Evolutionary conservation across 2,888 invertebrate species (phyloP).

Genomic region (Acanthopleura granulata): DNA sequence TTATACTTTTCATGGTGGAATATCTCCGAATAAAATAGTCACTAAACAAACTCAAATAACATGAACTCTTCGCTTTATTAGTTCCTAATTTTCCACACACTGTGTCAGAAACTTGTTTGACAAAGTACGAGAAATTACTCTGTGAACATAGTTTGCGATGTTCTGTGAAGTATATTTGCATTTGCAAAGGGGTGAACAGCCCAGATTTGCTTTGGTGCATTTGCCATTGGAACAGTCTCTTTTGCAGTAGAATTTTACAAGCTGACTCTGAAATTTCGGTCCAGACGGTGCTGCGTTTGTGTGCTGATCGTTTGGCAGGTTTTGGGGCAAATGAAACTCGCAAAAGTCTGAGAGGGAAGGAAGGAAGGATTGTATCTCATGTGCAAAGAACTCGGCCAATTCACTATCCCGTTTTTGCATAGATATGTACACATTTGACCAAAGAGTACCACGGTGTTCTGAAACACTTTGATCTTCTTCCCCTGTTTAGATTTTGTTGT

Average conservation of each 20-base stretch:
- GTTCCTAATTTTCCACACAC: no score
- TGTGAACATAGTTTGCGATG: no score
- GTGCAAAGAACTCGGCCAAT: conserved; percentile 28
- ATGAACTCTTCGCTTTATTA: no score
- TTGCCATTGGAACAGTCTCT: conserved; percentile 29
- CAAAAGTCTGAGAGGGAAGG: conserved; percentile 26
- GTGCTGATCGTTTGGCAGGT: conserved; percentile 20
- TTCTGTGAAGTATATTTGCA: no score
- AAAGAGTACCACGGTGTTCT: conserved; percentile 28
- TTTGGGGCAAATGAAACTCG: conserved; percentile 24
- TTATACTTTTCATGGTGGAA: no score
- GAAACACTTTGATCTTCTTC: conserved; percentile 24
- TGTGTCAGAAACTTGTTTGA: no score
- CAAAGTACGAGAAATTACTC: no score
- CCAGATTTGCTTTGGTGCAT: no score
- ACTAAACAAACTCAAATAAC: no score
- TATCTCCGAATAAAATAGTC: no score
- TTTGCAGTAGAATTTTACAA: conserved; percentile 32
- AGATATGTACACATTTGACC: conserved; percentile 27
- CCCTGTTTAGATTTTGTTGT: conserved; percentile 15
- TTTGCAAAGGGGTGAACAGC: background rate
- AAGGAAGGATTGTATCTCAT: conserved; percentile 24
- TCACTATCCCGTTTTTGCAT: conserved; percentile 23
- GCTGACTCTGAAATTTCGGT: conserved; percentile 31
- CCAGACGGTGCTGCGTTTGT: conserved; percentile 25